phyloP scores from a whole-genome alignment of 2,888 invertebrate species.

The Sericinus montela region DNA sequence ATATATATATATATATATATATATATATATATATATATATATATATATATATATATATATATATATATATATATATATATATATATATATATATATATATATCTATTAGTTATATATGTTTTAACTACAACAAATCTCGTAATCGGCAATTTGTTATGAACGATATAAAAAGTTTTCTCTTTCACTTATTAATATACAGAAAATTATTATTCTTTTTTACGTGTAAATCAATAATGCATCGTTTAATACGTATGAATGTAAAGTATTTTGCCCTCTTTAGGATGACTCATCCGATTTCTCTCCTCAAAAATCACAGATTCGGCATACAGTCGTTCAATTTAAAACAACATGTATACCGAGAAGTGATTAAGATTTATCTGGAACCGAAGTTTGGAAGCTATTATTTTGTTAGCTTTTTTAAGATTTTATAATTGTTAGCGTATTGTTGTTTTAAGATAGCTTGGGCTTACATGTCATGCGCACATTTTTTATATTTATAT shows the following conservation, averaged over 20 bases:
- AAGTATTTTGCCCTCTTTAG: slow-evolving; percentile 9
- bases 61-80: too few species aligned
- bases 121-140: too few species aligned
- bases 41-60: too few species aligned
- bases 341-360: slow-evolving; percentile 10
- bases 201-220: neutral
- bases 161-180: too few species aligned
- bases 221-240: slow-evolving; percentile 5
- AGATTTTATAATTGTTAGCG: neutral
- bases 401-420: slow-evolving; percentile 5
- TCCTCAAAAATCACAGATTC: slow-evolving; percentile 9
- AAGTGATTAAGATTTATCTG: slow-evolving; percentile 13
- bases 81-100: too few species aligned
- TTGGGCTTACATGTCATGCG: neutral
- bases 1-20: too few species aligned
- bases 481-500: too few species aligned
- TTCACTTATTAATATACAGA: neutral
- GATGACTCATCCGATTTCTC: slow-evolving; percentile 17
- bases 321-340: slow-evolving; percentile 15
- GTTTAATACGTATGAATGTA: slow-evolving; percentile 7
- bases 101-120: too few species aligned
- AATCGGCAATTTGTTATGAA: too few species aligned
- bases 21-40: too few species aligned
- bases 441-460: neutral
- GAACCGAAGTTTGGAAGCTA: slow-evolving; percentile 6